Evolutionary conservation across 2,113 vertebrate species (phyloP).

Genomic region (Pomatorhinus ruficollis): DNA sequence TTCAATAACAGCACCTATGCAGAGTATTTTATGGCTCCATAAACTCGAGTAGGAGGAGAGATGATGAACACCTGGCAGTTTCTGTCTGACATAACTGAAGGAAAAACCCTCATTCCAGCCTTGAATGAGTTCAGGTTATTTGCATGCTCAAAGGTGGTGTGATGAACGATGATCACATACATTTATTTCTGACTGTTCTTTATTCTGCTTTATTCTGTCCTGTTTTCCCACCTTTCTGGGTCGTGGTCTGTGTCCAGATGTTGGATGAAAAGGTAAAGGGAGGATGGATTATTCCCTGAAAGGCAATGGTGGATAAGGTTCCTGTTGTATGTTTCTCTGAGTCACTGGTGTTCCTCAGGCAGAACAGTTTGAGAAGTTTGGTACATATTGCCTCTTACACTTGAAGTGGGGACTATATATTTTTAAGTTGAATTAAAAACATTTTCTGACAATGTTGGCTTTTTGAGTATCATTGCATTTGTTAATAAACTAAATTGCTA

Average conservation of each 20-base stretch:
- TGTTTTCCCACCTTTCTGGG: background rate
- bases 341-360: background rate
- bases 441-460: background rate
- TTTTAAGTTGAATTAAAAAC: background rate
- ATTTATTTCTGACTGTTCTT: background rate
- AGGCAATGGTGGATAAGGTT: background rate
- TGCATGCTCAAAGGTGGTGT: background rate
- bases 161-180: background rate
- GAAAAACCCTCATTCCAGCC: background rate
- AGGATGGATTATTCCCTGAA: background rate
- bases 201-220: background rate
- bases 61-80: background rate
- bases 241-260: fast-evolving
- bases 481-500: background rate
- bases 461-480: background rate
- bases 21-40: background rate
- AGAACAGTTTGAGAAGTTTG: background rate
- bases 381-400: background rate
- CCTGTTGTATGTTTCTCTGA: background rate
- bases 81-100: background rate
- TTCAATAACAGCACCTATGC: background rate
- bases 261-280: background rate
- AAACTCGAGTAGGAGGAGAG: background rate
- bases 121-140: background rate
- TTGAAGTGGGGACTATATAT: background rate